Evolutionary conservation across 2,797 vertebrate species (phyloP).

Genomic region (Onychomys arenicola): DNA sequence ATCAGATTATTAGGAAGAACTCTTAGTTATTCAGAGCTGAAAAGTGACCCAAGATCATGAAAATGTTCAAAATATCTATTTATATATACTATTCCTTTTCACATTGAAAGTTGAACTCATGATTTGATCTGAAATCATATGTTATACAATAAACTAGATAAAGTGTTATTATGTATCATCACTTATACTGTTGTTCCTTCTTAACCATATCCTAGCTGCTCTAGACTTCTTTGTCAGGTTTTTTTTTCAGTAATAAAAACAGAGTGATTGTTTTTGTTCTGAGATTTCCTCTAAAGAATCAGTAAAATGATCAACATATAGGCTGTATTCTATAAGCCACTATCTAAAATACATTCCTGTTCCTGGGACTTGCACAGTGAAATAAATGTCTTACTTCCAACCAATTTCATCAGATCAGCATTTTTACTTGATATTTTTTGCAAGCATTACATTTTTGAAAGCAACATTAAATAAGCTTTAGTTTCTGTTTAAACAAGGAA

Average conservation of each 20-base stretch:
- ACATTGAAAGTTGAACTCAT: not conserved
- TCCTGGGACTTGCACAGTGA: not conserved
- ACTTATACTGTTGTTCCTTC: not conserved
- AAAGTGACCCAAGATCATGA: conserved; percentile 39
- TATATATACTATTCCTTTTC: not conserved
- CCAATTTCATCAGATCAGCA: conserved; percentile 45
- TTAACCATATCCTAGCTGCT: not conserved
- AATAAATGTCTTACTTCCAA: conserved; percentile 43
- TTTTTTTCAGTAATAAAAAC: not conserved
- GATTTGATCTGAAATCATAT: not conserved
- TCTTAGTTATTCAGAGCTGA: conserved; percentile 57
- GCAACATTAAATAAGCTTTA: conserved; percentile 65
- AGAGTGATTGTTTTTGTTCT: not conserved
- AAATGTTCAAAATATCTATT: not conserved
- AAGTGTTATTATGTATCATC: not conserved
- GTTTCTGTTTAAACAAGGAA: conserved; percentile 53
- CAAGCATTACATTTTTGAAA: conserved; percentile 51
- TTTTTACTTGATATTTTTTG: conserved; percentile 31
- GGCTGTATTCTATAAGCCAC: not conserved
- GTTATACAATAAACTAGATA: not conserved
- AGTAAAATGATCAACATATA: not conserved
- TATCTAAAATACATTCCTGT: conserved; percentile 32
- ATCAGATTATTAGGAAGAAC: not conserved
- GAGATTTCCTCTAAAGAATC: not conserved
- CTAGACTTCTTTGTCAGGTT: not conserved